These are phyloP conservation scores for Apamea sordens DNA, from an alignment of 2,888 invertebrate genomes.

Conservation along the genomic window DNA sequence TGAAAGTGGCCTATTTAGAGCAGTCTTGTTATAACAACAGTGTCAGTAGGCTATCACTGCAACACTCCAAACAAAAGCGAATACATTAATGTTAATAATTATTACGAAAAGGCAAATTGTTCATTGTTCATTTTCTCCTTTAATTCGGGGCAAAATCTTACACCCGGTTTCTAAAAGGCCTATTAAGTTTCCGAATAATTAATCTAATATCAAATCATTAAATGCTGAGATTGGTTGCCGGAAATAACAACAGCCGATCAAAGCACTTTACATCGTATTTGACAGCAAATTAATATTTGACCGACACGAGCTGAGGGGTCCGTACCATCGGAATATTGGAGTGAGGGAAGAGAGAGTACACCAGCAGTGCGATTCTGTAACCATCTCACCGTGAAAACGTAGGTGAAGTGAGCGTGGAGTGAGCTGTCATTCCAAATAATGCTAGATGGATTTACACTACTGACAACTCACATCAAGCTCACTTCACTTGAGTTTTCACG, in stretches of 20 bases:
- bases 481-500: too few relatives aligned
- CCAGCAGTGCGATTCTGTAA: too few relatives aligned
- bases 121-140: constrained; percentile 42
- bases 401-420: too few relatives aligned
- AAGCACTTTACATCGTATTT: not conserved
- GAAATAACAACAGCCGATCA: not conserved
- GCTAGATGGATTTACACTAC: too few relatives aligned
- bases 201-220: not conserved
- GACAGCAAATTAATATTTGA: not conserved
- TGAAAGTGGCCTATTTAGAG: constrained; percentile 58
- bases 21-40: constrained; percentile 68
- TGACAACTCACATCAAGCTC: too few relatives aligned
- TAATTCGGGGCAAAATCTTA: constrained; percentile 30
- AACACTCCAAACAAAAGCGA: constrained; percentile 77
- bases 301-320: not conserved
- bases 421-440: too few relatives aligned
- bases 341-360: not conserved
- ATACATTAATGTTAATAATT: constrained; percentile 67
- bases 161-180: constrained; percentile 19
- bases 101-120: constrained; percentile 50
- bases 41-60: constrained; percentile 74
- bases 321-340: not conserved
- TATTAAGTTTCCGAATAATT: not conserved
- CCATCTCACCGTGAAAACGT: too few relatives aligned
- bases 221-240: not conserved